Base-by-base conservation (phyloP, 2,113 vertebrate species). In the Poicephalus gulielmi region DNA sequence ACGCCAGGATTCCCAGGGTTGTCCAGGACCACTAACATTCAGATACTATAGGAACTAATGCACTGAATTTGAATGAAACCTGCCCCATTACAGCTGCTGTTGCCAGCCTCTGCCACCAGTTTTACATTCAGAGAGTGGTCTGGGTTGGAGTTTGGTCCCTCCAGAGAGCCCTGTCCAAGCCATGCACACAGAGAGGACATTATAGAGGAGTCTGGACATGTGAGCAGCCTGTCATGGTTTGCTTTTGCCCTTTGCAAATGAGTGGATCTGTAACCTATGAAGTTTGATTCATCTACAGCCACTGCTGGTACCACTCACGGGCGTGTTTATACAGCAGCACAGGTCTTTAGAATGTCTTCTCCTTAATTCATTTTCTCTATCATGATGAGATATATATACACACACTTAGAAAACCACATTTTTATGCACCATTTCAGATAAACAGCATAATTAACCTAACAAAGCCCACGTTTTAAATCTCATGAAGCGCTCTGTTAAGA, bases 371-470 rank as follows among this genome's bases (percentile, higher is more conserved):
- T 60, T 30, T 25, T 44, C 59, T 9, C 12, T 20, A 28, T 78
- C 47, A 20, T 4, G 39, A 46, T 11, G 64, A 89, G 63, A 43
- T 68, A 64, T 7, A 47, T 13, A 53, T 3, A 22, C 11, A 33
- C 19, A 50, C 10, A 24, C 31, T 68, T 64, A 6, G 1, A 17
- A 52, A 83, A 67, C 37, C 5, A 16, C 47, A 20, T 88, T 94
- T 92, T 94, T 6, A 30, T 69, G 64, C 43, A n/a, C 35, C 28
- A 17, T 91, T 93, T 55, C 93, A 83, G 83, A 78, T 46, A 92
- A 94, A 74, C 62, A 89, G 25, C 15, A 1, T 49, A 73, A 94
- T 91, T 78, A 94, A 60, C 52, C 77, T n/a, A 67, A 52, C 74
- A 85, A 62, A 63, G 18, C 44, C 39, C 75, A 31, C 20, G 11